Percentiles rank a stretch among this genome's conserved stretches.
Evolutionary conservation across 2,888 invertebrate genomes (phyloP).

Genomic region (Ormyrus nitidulus): DNA sequence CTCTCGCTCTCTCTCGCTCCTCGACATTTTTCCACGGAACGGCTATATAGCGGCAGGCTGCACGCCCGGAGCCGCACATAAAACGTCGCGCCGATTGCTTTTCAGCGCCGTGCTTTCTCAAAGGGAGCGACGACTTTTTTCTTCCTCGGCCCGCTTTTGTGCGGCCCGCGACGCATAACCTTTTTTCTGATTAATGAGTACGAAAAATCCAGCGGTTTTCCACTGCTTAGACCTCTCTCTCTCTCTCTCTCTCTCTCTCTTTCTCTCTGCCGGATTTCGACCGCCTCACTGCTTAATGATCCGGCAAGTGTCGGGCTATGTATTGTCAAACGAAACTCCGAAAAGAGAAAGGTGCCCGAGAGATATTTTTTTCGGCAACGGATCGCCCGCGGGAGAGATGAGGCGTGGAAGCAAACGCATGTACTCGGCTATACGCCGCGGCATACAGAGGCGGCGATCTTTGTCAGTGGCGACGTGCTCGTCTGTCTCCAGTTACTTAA

Average conservation of each 20-base stretch:
- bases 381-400: no score
- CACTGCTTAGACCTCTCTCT: no score
- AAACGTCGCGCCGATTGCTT: slow-evolving; percentile 9
- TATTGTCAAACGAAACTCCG: no score
- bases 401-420: no score
- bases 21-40: slow-evolving; percentile 44
- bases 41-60: not conserved
- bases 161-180: not conserved
- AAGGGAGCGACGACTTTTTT: not conserved
- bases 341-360: not conserved
- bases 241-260: not conserved
- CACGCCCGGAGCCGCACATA: slow-evolving; percentile 8
- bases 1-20: not conserved
- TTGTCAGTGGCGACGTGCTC: not conserved
- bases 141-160: not conserved
- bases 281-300: no score
- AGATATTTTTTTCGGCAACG: no score
- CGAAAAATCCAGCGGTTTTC: not conserved
- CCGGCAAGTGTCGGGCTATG: no score
- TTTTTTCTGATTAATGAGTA: slow-evolving; percentile 29
- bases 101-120: slow-evolving; percentile 10
- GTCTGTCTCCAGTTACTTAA: slow-evolving; percentile 24
- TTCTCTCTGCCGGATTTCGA: no score
- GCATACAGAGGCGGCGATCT: no score
- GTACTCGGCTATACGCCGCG: no score